Evolutionary conservation across 2,888 invertebrate species (phyloP), one percentile per base, ranked within the genome.

Genomic region (Ptychoptera contaminata): DNA sequence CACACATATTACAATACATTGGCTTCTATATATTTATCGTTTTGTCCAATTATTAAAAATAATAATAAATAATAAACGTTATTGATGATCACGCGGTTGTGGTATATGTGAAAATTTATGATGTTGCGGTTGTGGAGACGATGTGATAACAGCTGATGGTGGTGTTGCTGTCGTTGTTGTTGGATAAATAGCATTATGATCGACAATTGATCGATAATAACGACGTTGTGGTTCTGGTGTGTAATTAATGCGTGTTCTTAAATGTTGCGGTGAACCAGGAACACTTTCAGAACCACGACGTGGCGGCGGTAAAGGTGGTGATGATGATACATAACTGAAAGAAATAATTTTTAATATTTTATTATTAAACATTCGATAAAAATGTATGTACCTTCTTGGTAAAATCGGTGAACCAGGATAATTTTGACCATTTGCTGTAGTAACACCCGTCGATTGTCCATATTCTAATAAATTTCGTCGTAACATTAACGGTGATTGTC

Each of bases 201-300:
- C 23, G 7, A 23, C 64, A 58, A 65, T 63, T 34, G 65, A 62
- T 43, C 69, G 67, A 56, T 69, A 71, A 49, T 71, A 62, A 52
- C 72, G 67, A 48, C 73, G 57, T 54, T 73, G 73, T 40, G 73
- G 72, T 57, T 73, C 73, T 15, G 73, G 73, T 37, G 73, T 73
- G 53, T 73, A 73, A 52, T 71, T 70, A 48, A 73, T 72, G 49
- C 77, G 72, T 12, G 79, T 72, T 49, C 77, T 70, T 46, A 77
- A 67, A 55, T 78, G 76, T 52, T 66, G 79, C 12, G 80, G 80
- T 43, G 79, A 79, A 38, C 79, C 79, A 16, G 80, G 79, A 45
- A 79, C 78, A 57, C 78, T 78, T 60, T 79, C 79, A 2, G 78
- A 78, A 16, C 79, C 67, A 47, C 77, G 69, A 46, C 79, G 55